Conservation (phyloP, 2,888 invertebrate genomes). For the Brachypalpus laphriformis region DNA sequence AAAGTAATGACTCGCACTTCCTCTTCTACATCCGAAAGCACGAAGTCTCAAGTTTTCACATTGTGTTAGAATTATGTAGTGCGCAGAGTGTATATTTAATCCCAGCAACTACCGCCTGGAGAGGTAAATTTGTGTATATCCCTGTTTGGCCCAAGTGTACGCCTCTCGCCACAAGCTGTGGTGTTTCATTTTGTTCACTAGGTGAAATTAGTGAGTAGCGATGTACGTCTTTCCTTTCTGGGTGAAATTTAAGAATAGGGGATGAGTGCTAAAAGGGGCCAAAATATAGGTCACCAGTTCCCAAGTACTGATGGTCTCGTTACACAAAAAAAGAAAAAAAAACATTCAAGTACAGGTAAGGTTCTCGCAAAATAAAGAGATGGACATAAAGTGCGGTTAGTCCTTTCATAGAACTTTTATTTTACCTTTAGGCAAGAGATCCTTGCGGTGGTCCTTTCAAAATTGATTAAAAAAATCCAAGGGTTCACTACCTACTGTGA, state of each 20-base stretch:
- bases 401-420: constrained; percentile 29
- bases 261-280: constrained; percentile 26
- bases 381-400: constrained; percentile 53
- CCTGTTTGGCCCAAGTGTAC: background rate
- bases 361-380: constrained; percentile 36
- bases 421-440: constrained; percentile 4
- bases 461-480: constrained; percentile 13
- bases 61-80: background rate
- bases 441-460: constrained; percentile 35
- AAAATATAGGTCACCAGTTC: constrained; percentile 57
- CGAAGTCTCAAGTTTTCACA: background rate
- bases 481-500: constrained; percentile 45
- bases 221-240: constrained; percentile 1
- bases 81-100: background rate
- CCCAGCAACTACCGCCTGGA: constrained; percentile 2
- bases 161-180: constrained; percentile 6
- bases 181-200: constrained; percentile 29
- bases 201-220: constrained; percentile 54
- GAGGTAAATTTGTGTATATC: constrained; percentile 10
- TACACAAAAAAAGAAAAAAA: background rate
- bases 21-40: constrained; percentile 29
- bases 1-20: constrained; percentile 3
- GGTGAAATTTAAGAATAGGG: constrained; percentile 7
- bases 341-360: background rate
- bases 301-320: constrained; percentile 51